phyloP scores from a whole-genome alignment of 2,888 invertebrate species.

The Mythimna vitellina region DNA sequence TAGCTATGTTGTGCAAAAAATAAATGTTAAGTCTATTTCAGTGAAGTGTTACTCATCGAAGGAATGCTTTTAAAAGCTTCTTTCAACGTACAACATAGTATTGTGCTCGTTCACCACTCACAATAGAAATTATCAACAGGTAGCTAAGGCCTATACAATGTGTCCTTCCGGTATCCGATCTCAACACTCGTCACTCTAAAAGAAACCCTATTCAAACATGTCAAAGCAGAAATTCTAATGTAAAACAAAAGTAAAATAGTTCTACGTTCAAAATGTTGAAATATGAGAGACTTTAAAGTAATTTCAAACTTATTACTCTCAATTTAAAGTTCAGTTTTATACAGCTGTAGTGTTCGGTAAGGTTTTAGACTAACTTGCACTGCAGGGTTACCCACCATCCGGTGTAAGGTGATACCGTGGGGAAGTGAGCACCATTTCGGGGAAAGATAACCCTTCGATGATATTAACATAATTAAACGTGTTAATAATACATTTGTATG shows the following conservation, averaged over 20 bases:
- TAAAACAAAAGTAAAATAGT: conserved; percentile 56
- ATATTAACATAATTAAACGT: conserved; percentile 67
- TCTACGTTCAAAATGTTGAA: conserved; percentile 62
- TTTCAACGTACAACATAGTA: conserved; percentile 73
- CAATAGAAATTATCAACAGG: conserved; percentile 89
- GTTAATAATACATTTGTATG: conserved; percentile 46
- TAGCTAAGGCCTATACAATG: conserved; percentile 85
- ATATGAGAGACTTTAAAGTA: conserved; percentile 53
- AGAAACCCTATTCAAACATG: conserved; percentile 53
- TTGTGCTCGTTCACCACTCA: conserved; percentile 81
- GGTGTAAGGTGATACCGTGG: conserved; percentile 88
- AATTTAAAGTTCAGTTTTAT: conserved; percentile 62
- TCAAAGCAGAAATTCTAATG: conserved; percentile 63
- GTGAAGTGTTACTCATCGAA: conserved; percentile 75
- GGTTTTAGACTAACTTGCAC: conserved; percentile 70
- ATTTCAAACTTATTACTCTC: conserved; percentile 56
- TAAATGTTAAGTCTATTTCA: conserved; percentile 58
- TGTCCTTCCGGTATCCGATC: conserved; percentile 87
- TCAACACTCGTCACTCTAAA: conserved; percentile 53
- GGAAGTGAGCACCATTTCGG: conserved; percentile 80
- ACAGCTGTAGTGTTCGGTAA: conserved; percentile 40
- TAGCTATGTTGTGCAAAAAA: conserved; percentile 64
- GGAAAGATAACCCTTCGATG: conserved; percentile 71
- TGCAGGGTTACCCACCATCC: conserved; percentile 85
- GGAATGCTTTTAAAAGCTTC: conserved; percentile 84